Base-by-base conservation (phyloP, 1,140 invertebrate species). In the Caerostris extrusa region DNA sequence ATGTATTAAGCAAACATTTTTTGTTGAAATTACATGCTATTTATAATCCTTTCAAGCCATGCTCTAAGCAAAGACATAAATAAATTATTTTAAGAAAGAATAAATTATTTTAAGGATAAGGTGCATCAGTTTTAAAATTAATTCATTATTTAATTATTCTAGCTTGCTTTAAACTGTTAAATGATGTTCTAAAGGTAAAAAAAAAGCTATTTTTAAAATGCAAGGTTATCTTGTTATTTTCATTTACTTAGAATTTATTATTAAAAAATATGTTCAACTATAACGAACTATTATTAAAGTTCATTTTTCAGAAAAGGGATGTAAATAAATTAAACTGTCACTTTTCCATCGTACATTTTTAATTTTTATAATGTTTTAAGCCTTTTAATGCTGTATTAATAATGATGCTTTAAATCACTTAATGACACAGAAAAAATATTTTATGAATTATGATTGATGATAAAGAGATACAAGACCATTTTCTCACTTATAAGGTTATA, bases 81-180 rank as follows among this genome's bases (percentile, higher is more conserved):
- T 67, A 67, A 67, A 67, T 67, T 34, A 34, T 34, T 67, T 17
- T 67, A 67, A 67, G 5, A 67, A 67, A 67, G 14, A n/a, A 17
- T 12, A 17, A 64, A 12, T 34, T 34, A 34, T 34, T 34, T 64
- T 64, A 17, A 67, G 61, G n/a, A 67, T 34, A n/a, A 67, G 61
- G 5, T 67, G 61, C 61, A 6, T 67, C 17, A n/a, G 17, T 67
- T 67, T 8, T 67, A 67, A 67, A 67, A 67, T 67, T 67, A 67
- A 67, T 67, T 17, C n/a, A 67, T n/a, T 67, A 67, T 67, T 67
- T 67, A 67, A 67, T 67, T n/a, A 67, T 67, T 67, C 61, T 67
- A 67, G 14, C n/a, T n/a, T 67, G n/a, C 61, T 67, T 67, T 67
- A 67, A 67, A 17, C 17, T 67, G n/a, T 12, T 3, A 67, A 67